Base-by-base conservation (phyloP, 53 echinoderm and acorn worm species). In the Crossaster papposus region DNA sequence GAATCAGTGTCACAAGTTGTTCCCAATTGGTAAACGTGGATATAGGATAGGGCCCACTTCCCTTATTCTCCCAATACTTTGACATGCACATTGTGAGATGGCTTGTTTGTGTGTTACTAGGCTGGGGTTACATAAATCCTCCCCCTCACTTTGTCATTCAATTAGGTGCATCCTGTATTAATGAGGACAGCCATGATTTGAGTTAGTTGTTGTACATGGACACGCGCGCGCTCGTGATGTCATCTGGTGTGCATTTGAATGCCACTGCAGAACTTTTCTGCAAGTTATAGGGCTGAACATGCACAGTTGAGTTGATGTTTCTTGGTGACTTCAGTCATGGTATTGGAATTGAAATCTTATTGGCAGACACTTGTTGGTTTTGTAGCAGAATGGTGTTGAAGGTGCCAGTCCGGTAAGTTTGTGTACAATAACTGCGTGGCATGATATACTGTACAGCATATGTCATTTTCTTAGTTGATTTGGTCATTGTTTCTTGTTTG, bases 81-180 rank as follows among this genome's bases (percentile, higher is more conserved):
- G 17, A 11, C 28, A 17, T 74, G 35, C 34, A 18, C 20, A 2
- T 2, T 65, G 83, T 55, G 30, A 78, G 38, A 33, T 36, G 12
- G 35, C 7, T 8, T 15, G 22, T 58, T 58, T 58, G 14, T 23
- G 32, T 23, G 23, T 78, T 20, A 83, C 62, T 31, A 30, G 18
- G 34, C 31, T 6, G 24, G 75, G 12, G 31, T 32, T 32, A 20
- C 18, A 20, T 14, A 70, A 30, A 36, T 22, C 44, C 51, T 26
- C 22, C 20, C 22, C 81, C 36, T 7, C 24, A 18, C 35, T 62
- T 35, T 35, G 26, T 34, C 17, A 31, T 36, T 77, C 87, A 87
- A 87, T 87, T 87, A 87, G 62, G 36, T 6, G 54, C 36, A 87
- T 87, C 87, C 87, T 87, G 87, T 76, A 29, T 54, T 85, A 85